phyloP scores from a whole-genome alignment of 2,113 vertebrate species.

The Struthio camelus region DNA sequence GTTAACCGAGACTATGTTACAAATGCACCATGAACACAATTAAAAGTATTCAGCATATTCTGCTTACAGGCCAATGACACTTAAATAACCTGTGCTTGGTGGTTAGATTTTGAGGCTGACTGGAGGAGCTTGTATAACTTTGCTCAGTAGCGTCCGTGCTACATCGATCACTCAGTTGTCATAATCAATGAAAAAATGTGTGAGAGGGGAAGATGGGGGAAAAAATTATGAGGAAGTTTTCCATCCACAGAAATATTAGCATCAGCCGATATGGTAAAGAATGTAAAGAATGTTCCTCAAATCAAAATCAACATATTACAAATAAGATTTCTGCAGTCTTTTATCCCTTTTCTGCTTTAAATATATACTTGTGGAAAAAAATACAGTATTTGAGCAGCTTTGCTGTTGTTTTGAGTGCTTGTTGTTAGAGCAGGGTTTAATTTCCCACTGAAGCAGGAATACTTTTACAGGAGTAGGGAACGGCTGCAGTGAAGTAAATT shows the following conservation, averaged over 20 bases:
- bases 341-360: neutral
- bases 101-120: neutral
- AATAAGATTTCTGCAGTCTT: neutral
- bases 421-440: neutral
- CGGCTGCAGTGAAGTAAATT: neutral
- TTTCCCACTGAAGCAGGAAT: neutral
- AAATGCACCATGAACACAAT: neutral
- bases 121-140: neutral
- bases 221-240: neutral
- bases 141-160: neutral
- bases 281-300: neutral
- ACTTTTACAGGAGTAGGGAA: neutral
- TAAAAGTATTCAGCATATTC: neutral
- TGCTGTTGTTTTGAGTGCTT: neutral
- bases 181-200: neutral
- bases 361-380: neutral
- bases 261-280: neutral
- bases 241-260: neutral
- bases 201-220: neutral
- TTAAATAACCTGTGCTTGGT: neutral
- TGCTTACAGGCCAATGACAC: neutral
- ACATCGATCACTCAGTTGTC: neutral
- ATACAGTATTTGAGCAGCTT: neutral
- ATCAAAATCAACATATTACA: neutral
- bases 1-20: neutral